These are phyloP conservation scores for Ecliptopera silaceata DNA, from an alignment of 2,888 invertebrate genomes.

Conservation along the genomic window DNA sequence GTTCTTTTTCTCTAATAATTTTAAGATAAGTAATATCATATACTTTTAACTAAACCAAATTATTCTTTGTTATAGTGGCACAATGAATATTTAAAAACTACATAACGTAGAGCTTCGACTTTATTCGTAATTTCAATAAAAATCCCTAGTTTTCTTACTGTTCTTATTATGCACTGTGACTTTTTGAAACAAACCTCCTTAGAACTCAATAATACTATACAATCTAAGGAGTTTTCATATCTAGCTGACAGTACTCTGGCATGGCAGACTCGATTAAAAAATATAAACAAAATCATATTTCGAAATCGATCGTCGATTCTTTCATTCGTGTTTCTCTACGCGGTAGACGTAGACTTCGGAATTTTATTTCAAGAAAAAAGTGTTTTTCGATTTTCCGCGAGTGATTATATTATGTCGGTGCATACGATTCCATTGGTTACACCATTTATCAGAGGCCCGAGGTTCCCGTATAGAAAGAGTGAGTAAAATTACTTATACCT, in stretches of 20 bases:
- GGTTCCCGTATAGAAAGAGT: slow-evolving; percentile 80
- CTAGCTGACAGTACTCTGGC: slow-evolving; percentile 27
- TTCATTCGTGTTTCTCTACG: slow-evolving; percentile 60
- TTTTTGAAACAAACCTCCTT: background rate
- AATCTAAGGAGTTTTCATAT: slow-evolving; percentile 21
- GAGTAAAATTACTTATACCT: slow-evolving; percentile 47
- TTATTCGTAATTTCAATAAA: too few relatives aligned
- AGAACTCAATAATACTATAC: background rate
- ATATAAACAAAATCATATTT: slow-evolving; percentile 51
- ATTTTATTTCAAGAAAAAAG: slow-evolving; percentile 24
- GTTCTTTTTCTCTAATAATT: background rate
- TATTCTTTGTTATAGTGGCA: too few relatives aligned
- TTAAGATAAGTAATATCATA: background rate
- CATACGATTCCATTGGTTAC: slow-evolving; percentile 77
- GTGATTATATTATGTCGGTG: slow-evolving; percentile 71
- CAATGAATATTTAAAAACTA: too few relatives aligned
- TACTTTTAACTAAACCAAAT: too few relatives aligned
- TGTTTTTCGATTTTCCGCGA: slow-evolving; percentile 41
- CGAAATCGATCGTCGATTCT: slow-evolving; percentile 67
- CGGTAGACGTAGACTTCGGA: slow-evolving; percentile 45
- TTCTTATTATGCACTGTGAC: background rate
- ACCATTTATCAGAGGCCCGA: slow-evolving; percentile 78
- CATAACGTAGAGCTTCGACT: background rate
- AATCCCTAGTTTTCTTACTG: background rate
- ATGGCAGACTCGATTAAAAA: slow-evolving; percentile 51